Evolutionary conservation across 2,113 vertebrate species (phyloP).

Genomic region (Rhabdomys dilectus): DNA sequence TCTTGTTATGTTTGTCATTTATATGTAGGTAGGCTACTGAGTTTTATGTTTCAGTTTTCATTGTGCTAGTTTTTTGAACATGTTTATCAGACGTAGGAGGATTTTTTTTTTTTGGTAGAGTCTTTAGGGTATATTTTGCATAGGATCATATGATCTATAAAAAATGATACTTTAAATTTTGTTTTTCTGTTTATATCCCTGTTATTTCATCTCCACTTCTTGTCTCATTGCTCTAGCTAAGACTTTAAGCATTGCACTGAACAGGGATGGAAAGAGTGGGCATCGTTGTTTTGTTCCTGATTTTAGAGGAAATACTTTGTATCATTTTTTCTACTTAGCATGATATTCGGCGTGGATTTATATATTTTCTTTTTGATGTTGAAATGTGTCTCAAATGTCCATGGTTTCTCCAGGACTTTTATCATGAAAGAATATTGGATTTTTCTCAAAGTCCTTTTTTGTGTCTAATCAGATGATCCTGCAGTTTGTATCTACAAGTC

Average conservation of each 20-base stretch:
- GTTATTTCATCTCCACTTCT: background rate
- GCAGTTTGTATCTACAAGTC: too few species aligned
- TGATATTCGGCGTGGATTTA: background rate
- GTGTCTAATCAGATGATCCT: background rate
- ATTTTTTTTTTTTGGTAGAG: background rate
- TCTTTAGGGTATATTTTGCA: background rate
- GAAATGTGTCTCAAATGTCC: background rate
- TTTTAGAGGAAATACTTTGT: background rate
- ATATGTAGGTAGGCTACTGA: background rate
- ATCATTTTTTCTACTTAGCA: background rate
- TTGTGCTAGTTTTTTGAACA: background rate
- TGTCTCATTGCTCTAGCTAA: background rate
- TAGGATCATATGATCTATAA: background rate
- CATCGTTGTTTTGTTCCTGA: background rate
- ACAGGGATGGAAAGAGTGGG: background rate
- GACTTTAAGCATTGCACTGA: background rate
- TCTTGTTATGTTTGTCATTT: background rate
- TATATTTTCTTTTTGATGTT: background rate
- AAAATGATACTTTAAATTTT: background rate
- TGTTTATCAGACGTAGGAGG: background rate
- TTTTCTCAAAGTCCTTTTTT: background rate
- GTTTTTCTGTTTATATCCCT: background rate
- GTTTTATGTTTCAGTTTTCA: background rate
- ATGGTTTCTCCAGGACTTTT: background rate
- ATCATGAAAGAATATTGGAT: background rate